These are phyloP conservation scores for Sternarchorhynchus goeldii DNA, from an alignment of 2,797 vertebrate genomes.

Conservation along the genomic window DNA sequence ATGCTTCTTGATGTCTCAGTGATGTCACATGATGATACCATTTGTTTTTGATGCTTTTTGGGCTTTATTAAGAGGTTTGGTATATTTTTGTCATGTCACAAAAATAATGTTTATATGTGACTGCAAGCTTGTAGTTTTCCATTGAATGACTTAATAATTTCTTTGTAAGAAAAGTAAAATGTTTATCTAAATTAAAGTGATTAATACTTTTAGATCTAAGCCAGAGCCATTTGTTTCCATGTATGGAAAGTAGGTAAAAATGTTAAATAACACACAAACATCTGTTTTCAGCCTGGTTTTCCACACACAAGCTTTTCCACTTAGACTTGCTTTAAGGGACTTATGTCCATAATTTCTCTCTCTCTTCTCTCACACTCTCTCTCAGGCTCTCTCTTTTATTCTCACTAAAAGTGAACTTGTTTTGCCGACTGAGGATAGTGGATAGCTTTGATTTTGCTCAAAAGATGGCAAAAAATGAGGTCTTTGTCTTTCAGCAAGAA, in stretches of 20 bases:
- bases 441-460: background rate
- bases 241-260: too few relatives aligned
- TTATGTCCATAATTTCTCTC: conserved; percentile 19
- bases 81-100: background rate
- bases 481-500: background rate
- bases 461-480: background rate
- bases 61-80: background rate
- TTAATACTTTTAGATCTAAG: background rate
- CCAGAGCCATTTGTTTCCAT: background rate
- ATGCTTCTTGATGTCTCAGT: conserved; percentile 5
- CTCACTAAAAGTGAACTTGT: background rate
- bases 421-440: background rate
- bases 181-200: background rate
- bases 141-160: background rate
- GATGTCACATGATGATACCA: background rate
- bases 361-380: background rate
- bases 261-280: too few relatives aligned
- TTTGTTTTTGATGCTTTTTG: conserved; percentile 6
- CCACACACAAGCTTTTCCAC: too few relatives aligned
- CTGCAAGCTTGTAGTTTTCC: background rate
- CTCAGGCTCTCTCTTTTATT: background rate
- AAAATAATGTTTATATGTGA: conserved; percentile 1
- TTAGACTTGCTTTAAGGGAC: background rate
- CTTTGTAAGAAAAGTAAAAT: conserved; percentile 4
- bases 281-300: background rate